A percentile compares a stretch with the other conserved stretches of the same genome.
Evolutionary conservation across 2,113 vertebrate species (phyloP).

Genomic region (Ellobius talpinus): DNA sequence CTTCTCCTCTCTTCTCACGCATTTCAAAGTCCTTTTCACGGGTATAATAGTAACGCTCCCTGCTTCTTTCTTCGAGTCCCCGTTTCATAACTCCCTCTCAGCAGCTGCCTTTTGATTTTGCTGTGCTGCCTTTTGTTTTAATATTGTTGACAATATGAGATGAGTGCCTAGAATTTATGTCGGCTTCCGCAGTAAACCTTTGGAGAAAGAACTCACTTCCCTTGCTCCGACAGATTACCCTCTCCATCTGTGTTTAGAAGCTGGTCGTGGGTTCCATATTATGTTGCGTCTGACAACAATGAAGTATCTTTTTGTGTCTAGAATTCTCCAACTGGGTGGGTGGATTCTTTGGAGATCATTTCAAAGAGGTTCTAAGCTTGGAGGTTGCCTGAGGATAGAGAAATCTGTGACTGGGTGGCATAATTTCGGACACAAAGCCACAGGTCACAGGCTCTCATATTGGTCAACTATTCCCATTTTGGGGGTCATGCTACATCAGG

Average conservation of each 20-base stretch:
- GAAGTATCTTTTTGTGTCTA: conserved; percentile 42
- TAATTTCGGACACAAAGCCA: conserved; percentile 3
- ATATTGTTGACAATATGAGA: conserved; percentile 70
- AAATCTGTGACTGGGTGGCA: not conserved
- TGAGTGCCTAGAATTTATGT: conserved; percentile 68
- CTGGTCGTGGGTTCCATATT: conserved; percentile 50
- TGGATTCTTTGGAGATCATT: conserved; percentile 8
- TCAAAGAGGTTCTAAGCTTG: not conserved
- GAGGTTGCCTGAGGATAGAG: not conserved
- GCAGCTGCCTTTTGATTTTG: conserved; percentile 75
- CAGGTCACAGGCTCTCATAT: not conserved
- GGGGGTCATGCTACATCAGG: not conserved
- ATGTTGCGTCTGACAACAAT: conserved; percentile 68
- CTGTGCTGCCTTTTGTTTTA: conserved; percentile 74
- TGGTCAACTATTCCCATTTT: not conserved
- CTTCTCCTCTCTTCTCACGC: conserved; percentile 48
- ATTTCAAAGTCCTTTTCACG: conserved; percentile 59
- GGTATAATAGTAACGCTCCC: conserved; percentile 40
- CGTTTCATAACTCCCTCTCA: conserved; percentile 56
- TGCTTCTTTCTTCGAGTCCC: conserved; percentile 59
- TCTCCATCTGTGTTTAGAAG: conserved; percentile 71
- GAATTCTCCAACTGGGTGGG: conserved; percentile 43
- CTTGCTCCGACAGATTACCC: conserved; percentile 35
- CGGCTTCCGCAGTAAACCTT: conserved; percentile 62
- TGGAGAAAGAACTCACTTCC: conserved; percentile 32